Percentiles rank a stretch among this genome's conserved stretches.
These are phyloP conservation scores for Polia nebulosa DNA, from an alignment of 2,888 invertebrate genomes.

Conservation along the genomic window DNA sequence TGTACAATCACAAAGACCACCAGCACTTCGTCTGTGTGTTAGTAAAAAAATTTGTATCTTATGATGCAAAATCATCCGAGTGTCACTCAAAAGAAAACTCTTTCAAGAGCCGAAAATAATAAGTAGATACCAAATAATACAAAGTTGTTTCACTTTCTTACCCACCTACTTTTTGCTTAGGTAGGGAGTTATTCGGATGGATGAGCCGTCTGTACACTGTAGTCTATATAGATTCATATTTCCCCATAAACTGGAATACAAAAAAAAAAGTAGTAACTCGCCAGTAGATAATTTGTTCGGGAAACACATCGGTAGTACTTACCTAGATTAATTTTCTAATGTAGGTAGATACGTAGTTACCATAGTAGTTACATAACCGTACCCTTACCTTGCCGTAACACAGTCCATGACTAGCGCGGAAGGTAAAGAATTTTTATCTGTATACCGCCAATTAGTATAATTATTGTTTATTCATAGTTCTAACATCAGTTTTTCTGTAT, in stretches of 20 bases:
- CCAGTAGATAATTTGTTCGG: too few species aligned
- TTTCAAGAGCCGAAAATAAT: not conserved
- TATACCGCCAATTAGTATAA: too few species aligned
- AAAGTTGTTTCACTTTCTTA: not conserved
- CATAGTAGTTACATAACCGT: too few species aligned
- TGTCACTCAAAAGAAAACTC: not conserved
- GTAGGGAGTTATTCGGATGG: not conserved
- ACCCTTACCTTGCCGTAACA: too few species aligned
- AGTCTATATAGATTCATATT: too few species aligned
- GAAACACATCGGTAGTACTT: not conserved
- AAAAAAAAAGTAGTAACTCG: too few species aligned
- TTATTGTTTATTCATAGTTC: too few species aligned
- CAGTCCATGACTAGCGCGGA: too few species aligned
- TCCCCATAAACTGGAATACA: too few species aligned
- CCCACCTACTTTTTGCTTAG: not conserved
- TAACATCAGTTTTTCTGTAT: too few species aligned
- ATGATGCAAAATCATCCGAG: slow-evolving; percentile 11
- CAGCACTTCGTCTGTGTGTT: slow-evolving; percentile 20
- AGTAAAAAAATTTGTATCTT: slow-evolving; percentile 14
- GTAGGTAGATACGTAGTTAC: not conserved
- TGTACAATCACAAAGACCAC: slow-evolving; percentile 62
- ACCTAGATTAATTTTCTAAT: not conserved
- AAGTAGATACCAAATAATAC: not conserved
- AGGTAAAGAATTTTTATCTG: too few species aligned
- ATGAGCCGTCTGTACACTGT: too few species aligned